Conservation (phyloP, 2,797 vertebrate species). For the Florisuga fusca region DNA sequence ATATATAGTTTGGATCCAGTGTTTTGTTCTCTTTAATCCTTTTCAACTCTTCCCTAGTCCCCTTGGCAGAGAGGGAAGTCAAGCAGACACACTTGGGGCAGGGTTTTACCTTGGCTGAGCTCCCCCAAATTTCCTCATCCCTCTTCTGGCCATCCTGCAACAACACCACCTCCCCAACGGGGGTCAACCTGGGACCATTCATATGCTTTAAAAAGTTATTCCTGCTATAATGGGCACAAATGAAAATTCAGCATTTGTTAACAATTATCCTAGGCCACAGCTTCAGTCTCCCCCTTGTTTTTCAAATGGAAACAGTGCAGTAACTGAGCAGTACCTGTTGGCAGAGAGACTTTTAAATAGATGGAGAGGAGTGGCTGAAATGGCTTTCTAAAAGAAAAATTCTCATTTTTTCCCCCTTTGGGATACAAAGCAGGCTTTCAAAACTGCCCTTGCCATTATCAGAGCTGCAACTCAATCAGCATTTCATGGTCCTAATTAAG, state of each 20-base stretch:
- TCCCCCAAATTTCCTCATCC: background rate
- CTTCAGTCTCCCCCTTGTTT: background rate
- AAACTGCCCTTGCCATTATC: background rate
- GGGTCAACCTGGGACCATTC: background rate
- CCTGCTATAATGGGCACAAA: background rate
- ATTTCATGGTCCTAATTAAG: constrained; percentile 16
- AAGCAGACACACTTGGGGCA: background rate
- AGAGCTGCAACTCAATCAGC: background rate
- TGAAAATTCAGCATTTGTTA: constrained; percentile 39
- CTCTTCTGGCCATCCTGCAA: background rate
- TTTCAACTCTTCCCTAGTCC: background rate
- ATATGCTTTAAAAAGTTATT: background rate
- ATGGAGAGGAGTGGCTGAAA: background rate
- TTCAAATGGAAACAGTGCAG: background rate
- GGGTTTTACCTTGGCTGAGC: background rate
- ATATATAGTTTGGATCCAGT: background rate
- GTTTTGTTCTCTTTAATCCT: background rate
- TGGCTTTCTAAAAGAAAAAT: background rate
- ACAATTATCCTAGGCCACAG: constrained; percentile 19
- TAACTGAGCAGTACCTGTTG: constrained; percentile 24
- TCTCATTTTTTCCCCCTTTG: background rate
- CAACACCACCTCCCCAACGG: background rate
- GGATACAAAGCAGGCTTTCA: background rate
- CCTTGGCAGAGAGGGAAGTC: background rate
- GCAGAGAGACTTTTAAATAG: background rate